phyloP scores from a whole-genome alignment of 2,797 vertebrate species.

The Macropus fuliginosus region DNA sequence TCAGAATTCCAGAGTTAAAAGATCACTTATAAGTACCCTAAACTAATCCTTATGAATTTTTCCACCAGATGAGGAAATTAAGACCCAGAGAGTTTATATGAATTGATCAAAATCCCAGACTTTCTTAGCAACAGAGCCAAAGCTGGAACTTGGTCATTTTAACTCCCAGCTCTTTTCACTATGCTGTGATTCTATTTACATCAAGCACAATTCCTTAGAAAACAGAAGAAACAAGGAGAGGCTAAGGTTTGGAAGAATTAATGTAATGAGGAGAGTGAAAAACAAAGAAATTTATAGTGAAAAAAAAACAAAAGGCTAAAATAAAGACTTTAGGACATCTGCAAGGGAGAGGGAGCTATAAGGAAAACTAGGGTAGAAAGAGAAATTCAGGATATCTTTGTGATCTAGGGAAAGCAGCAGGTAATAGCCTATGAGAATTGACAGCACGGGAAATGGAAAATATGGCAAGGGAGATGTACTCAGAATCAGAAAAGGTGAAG shows the following conservation, averaged over 20 bases:
- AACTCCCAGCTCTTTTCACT: neutral
- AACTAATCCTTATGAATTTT: neutral
- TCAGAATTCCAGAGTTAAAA: neutral
- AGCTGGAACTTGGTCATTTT: neutral
- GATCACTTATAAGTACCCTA: neutral
- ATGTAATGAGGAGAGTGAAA: neutral
- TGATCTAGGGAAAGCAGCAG: neutral
- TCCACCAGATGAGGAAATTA: neutral
- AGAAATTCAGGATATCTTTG: neutral
- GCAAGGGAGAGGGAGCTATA: neutral
- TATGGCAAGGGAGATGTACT: neutral
- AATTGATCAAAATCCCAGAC: neutral
- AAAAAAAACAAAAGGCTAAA: neutral
- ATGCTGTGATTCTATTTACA: neutral
- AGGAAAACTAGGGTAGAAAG: neutral
- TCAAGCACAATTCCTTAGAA: neutral
- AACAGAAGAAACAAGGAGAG: neutral
- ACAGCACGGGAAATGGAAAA: neutral
- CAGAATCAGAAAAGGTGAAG: neutral
- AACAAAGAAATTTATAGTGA: neutral
- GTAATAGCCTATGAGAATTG: neutral
- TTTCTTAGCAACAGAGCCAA: neutral
- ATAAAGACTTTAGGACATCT: neutral
- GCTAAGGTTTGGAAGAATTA: neutral
- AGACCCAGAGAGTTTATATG: neutral